Evolutionary conservation across 2,888 invertebrate species (phyloP), one percentile per base, ranked within the genome.

Genomic region (Acrocera orbiculus): DNA sequence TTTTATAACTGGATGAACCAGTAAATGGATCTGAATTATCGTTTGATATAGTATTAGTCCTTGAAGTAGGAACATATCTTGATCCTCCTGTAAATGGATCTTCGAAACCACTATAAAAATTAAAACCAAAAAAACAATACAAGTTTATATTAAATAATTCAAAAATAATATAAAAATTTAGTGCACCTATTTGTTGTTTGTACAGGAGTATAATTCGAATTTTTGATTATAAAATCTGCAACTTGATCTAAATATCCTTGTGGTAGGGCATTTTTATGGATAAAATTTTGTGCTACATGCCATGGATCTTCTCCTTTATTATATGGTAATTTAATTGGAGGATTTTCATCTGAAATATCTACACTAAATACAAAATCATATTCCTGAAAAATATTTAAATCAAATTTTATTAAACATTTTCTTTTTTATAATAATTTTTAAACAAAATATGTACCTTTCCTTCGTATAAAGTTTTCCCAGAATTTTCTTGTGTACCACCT

Each of bases 301-400:
- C 89, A 95, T 0, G 93, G 90, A 61, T 96, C 92, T 44, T 96
- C 86, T 14, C 69, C 73, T 38, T 67, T 69, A 58, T 96, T 92
- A 56, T 78, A 96, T 0, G 93, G 92, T 42, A 96, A 63, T 55
- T 95, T 90, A 13, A 93, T 63, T 0, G 87, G 74, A 0, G 86
- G 85, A 30, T 73, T 73, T 2, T 82, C 86, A 50, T 92, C 92
- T 50, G 90, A 83, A 35, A 95, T 78, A 48, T 93, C 93, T n/a
- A 96, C 87, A 43, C 75, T 79, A 57, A 96, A 95, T 17, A 95
- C 92, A 60, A 73, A 93, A 62, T 96, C 96, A 52, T 92, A 96
- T 49, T 86, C 80, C 50, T 52, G 28, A 15, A 39, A 34, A 10
- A 32, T 10, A 11, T 1, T 16, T 3, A 15, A 13, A 31, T 20